These are phyloP conservation scores for Stegodyphus dumicola DNA, from an alignment of 1,140 invertebrate species.

Conservation along the genomic window DNA sequence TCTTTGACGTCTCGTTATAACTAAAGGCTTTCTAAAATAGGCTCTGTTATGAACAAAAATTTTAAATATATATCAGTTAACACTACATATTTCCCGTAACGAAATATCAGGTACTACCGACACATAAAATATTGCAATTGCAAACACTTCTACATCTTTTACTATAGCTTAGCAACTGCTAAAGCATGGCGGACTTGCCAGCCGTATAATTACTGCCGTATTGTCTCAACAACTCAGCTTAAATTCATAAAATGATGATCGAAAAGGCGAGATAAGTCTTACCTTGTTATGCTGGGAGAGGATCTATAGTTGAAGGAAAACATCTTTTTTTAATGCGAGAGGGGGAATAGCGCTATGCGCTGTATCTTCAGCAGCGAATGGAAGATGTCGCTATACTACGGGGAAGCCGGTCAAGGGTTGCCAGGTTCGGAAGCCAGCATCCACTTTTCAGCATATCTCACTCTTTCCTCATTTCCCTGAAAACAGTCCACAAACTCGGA, in stretches of 20 bases:
- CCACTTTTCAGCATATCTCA: neutral
- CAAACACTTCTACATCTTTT: neutral
- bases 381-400: slow-evolving; percentile 24
- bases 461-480: neutral
- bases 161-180: neutral
- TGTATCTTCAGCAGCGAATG: slow-evolving; percentile 4
- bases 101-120: too few species aligned
- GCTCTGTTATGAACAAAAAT: too few species aligned
- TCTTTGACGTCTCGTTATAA: too few species aligned
- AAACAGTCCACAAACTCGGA: neutral
- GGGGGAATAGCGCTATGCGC: neutral
- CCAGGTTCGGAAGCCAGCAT: neutral
- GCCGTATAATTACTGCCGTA: too few species aligned
- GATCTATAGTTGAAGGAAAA: neutral
- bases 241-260: too few species aligned
- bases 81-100: too few species aligned
- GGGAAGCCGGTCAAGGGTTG: slow-evolving; percentile 29
- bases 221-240: too few species aligned
- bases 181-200: too few species aligned
- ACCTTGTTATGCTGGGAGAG: slow-evolving; percentile 11
- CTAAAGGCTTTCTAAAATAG: too few species aligned
- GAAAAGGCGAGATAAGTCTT: neutral
- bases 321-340: neutral
- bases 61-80: too few species aligned
- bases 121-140: too few species aligned